phyloP scores from a whole-genome alignment of 1,140 invertebrate species.

The Laodelphax striatellus region DNA sequence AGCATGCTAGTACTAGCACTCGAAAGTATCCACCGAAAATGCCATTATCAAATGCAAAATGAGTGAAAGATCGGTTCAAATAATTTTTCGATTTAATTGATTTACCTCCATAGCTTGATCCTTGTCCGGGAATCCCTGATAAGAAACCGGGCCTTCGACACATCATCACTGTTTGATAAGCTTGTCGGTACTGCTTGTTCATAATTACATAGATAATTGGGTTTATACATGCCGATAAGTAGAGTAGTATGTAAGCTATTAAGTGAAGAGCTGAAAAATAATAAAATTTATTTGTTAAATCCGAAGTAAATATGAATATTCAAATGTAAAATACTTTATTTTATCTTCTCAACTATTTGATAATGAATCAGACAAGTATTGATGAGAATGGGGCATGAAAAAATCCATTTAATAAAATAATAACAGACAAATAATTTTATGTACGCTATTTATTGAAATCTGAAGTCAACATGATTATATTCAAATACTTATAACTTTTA shows the following conservation, averaged over 20 bases:
- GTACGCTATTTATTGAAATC: too few species aligned
- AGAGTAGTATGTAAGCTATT: constrained; percentile 42
- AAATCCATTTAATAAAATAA: too few species aligned
- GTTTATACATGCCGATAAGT: constrained; percentile 42
- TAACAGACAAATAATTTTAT: too few species aligned
- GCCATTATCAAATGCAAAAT: not conserved
- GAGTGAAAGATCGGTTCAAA: not conserved
- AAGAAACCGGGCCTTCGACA: constrained; percentile 21
- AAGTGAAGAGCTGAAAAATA: constrained; percentile 36
- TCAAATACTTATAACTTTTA: too few species aligned
- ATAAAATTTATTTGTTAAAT: not conserved
- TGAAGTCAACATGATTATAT: too few species aligned
- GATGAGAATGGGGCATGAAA: too few species aligned
- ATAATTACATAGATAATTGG: constrained; percentile 47
- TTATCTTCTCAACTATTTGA: too few species aligned
- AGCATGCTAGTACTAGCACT: not conserved
- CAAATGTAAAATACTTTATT: too few species aligned
- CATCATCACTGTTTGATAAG: constrained; percentile 38
- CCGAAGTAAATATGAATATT: not conserved
- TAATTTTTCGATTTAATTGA: constrained; percentile 11
- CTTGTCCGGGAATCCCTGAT: constrained; percentile 13
- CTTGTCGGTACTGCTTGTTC: constrained; percentile 43
- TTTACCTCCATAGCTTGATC: constrained; percentile 20
- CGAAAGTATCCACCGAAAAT: not conserved
- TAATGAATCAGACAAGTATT: too few species aligned